Evolutionary conservation across 2,113 vertebrate species (phyloP).

Genomic region (Seriola dumerili): DNA sequence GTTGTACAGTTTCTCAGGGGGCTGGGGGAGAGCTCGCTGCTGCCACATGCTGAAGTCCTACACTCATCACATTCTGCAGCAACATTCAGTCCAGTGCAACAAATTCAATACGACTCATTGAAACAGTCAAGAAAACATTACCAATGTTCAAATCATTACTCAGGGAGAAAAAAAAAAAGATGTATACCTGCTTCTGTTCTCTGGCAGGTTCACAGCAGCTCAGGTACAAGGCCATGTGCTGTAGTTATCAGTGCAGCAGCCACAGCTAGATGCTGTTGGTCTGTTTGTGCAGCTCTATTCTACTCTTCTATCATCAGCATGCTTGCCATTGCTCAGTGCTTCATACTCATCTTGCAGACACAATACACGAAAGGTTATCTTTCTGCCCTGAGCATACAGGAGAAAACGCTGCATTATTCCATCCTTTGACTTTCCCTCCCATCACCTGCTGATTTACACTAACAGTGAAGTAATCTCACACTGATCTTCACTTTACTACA

Average conservation of each 20-base stretch:
- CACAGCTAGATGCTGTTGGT: not conserved
- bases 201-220: constrained; percentile 5
- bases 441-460: constrained; percentile 21
- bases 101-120: constrained; percentile 1
- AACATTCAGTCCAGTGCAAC: constrained; percentile 14
- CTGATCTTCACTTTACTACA: constrained; percentile 45
- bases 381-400: constrained; percentile 21
- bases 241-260: not conserved
- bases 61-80: constrained; percentile 20
- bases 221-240: constrained; percentile 21
- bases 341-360: constrained; percentile 24
- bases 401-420: constrained; percentile 30
- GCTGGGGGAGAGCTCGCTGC: not conserved
- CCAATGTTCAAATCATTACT: constrained; percentile 7
- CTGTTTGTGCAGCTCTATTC: constrained; percentile 16
- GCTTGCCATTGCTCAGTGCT: not conserved
- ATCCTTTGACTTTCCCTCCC: not conserved
- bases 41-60: constrained; percentile 49
- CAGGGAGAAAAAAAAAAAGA: not conserved
- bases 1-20: constrained; percentile 46
- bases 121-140: constrained; percentile 16
- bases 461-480: constrained; percentile 35
- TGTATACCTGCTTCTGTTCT: not conserved
- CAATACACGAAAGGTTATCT: constrained; percentile 29
- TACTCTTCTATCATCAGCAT: not conserved